These are phyloP conservation scores for Actinemys pallida DNA, from an alignment of 2,113 vertebrate genomes.

Conservation along the genomic window DNA sequence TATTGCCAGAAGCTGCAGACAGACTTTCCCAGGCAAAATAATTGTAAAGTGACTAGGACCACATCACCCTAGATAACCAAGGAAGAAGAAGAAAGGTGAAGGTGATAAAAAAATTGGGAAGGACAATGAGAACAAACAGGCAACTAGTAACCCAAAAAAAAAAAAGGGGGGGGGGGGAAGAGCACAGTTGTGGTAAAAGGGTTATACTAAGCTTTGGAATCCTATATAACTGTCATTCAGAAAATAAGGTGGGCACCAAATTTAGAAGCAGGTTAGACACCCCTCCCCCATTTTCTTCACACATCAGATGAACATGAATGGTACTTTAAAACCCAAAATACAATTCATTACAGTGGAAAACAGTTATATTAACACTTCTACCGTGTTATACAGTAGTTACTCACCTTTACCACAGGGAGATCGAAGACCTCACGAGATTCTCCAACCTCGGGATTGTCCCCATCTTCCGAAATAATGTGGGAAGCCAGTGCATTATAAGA, in stretches of 20 bases:
- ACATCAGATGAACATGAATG: not conserved
- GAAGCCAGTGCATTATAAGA: constrained; percentile 97
- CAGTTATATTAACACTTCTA: not conserved
- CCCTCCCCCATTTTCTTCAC: not conserved
- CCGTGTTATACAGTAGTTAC: not conserved
- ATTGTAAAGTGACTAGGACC: not conserved
- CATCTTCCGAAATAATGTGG: constrained; percentile 96
- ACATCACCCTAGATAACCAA: not conserved
- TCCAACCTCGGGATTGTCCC: constrained; percentile 96
- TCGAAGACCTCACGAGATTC: constrained; percentile 98
- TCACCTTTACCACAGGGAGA: constrained; percentile 96
- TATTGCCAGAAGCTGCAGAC: not conserved
- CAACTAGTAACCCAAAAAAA: not conserved
- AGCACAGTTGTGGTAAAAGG: not conserved
- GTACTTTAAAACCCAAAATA: not conserved
- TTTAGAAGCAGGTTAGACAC: not conserved
- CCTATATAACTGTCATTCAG: not conserved
- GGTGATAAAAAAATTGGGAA: not conserved
- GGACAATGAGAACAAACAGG: not conserved
- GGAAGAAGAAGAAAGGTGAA: not conserved
- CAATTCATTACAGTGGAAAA: not conserved
- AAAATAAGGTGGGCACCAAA: not conserved
- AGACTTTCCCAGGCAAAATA: not conserved
- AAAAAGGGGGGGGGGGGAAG: not conserved
- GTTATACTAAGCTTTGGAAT: not conserved